These are phyloP conservation scores for Anagyrus pseudococci DNA, from an alignment of 2,888 invertebrate genomes.

Conservation along the genomic window DNA sequence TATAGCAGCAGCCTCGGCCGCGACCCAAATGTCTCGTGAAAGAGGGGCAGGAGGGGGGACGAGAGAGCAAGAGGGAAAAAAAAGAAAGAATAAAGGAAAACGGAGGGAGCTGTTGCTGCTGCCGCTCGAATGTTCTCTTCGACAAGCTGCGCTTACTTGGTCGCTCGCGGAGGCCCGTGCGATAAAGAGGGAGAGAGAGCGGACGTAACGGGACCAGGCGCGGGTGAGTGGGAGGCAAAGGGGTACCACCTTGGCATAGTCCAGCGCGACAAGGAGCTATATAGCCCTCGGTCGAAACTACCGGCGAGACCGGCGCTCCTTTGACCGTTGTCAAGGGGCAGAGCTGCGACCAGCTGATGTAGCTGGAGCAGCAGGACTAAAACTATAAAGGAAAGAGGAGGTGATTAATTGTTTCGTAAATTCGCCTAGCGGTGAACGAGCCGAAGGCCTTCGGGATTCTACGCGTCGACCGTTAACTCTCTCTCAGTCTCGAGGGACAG, in stretches of 20 bases:
- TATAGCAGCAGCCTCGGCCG: no score
- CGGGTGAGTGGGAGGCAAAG: no score
- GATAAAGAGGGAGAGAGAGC: not conserved
- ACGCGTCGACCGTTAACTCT: not conserved
- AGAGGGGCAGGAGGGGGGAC: not conserved
- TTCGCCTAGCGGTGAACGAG: constrained; percentile 33
- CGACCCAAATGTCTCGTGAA: not conserved
- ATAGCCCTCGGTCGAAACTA: no score
- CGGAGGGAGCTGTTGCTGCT: no score
- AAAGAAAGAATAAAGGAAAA: not conserved
- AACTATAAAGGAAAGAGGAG: constrained; percentile 2
- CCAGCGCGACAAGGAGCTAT: no score
- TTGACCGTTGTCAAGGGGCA: no score
- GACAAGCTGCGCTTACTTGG: not conserved
- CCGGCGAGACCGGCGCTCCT: no score
- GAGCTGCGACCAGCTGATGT: no score
- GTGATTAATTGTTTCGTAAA: constrained; percentile 46
- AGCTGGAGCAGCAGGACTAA: not conserved
- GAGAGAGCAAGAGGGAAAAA: not conserved
- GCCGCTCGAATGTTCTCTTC: no score
- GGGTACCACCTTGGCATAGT: no score
- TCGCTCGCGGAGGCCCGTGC: not conserved
- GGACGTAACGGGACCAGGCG: constrained; percentile 11
- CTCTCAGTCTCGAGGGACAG: no score
- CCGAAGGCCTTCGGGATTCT: constrained; percentile 12